Evolutionary conservation across 2,113 vertebrate species (phyloP).

Genomic region (sheep (Ovis aries)): ARS-UI_Ramb_v3.0 NC_056056.1:180760501-180761000

Average conservation of each 20-base stretch:
- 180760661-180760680: not conserved
- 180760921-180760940: not conserved
- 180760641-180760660: not conserved
- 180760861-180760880: not conserved
- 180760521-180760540: not conserved
- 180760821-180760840: not conserved
- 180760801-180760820: rapidly evolving
- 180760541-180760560: not conserved
- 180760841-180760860: not conserved
- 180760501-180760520: not conserved
- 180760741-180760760: not conserved
- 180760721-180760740: not conserved
- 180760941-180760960: not conserved
- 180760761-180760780: not conserved
- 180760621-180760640: not conserved
- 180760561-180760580: not conserved
- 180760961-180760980: slow-evolving; percentile 17
- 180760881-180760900: not conserved
- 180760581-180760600: not conserved
- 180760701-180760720: not conserved
- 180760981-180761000: not conserved
- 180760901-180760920: not conserved
- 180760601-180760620: not conserved
- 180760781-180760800: not conserved
- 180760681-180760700: not conserved